Evolutionary conservation across 2,113 vertebrate species (phyloP).

Genomic region (Microtus oregoni): DNA sequence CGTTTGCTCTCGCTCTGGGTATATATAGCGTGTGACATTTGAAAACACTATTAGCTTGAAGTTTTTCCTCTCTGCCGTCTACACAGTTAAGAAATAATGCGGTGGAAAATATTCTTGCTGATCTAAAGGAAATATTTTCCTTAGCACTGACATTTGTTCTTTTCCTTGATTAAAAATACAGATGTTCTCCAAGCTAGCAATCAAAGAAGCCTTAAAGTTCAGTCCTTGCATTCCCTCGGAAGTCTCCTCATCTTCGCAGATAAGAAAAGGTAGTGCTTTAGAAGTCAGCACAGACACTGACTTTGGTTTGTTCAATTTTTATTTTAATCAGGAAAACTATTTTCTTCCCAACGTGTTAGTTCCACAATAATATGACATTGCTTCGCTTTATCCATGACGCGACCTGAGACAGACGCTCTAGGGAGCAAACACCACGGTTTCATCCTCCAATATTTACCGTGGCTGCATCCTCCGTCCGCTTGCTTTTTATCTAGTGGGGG

Average conservation of each 20-base stretch:
- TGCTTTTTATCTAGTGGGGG: neutral
- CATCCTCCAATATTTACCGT: neutral
- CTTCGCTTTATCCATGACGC: conserved; percentile 19
- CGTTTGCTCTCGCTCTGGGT: neutral
- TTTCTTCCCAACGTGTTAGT: neutral
- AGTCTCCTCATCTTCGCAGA: conserved; percentile 92
- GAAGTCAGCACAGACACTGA: neutral
- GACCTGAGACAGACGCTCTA: neutral
- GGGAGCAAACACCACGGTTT: neutral
- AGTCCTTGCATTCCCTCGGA: conserved; percentile 94
- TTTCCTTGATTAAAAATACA: conserved; percentile 83
- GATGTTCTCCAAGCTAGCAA: conserved; percentile 90
- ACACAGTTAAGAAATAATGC: conserved; percentile 42
- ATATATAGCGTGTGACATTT: conserved; percentile 7
- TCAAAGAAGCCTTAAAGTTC: conserved; percentile 90
- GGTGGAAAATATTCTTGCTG: conserved; percentile 66
- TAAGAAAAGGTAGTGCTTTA: conserved; percentile 90
- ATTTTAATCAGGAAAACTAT: neutral
- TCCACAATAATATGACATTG: neutral
- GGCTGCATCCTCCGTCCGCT: neutral
- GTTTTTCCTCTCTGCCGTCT: conserved; percentile 25
- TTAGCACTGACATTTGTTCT: conserved; percentile 68
- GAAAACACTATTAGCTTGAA: conserved; percentile 42
- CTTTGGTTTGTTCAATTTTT: neutral
- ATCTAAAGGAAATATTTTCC: conserved; percentile 59